These are phyloP conservation scores for Limnephilus rhombicus DNA, from an alignment of 2,888 invertebrate species.

Conservation along the genomic window DNA sequence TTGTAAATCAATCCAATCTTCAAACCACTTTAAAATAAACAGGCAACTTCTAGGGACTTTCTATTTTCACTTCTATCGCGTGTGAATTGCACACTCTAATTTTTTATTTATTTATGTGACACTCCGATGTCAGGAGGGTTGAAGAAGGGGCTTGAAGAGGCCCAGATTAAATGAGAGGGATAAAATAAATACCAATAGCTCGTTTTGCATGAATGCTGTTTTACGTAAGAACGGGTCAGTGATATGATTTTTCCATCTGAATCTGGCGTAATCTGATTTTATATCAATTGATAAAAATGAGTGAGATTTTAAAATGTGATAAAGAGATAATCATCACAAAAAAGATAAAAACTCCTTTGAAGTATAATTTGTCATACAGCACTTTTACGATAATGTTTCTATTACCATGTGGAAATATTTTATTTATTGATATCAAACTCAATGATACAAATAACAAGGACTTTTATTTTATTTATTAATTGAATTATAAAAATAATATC, in stretches of 20 bases:
- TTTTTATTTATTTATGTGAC: no score
- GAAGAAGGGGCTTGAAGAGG: neutral
- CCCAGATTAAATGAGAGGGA: neutral
- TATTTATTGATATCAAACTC: neutral
- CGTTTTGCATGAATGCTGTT: no score
- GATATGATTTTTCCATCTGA: neutral
- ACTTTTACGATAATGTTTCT: neutral
- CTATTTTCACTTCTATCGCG: no score
- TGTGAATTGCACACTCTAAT: no score
- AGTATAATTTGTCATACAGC: neutral
- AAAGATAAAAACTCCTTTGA: neutral
- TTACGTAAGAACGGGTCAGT: no score
- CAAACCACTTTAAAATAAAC: no score
- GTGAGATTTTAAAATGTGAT: neutral
- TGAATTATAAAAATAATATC: constrained; percentile 33
- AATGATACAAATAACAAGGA: neutral
- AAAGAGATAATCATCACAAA: neutral
- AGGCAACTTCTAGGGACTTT: no score
- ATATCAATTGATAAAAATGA: neutral
- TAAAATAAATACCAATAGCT: no score
- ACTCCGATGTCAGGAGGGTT: no score
- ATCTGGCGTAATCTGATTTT: neutral
- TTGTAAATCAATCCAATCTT: no score
- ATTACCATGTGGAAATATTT: neutral
- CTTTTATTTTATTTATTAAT: constrained; percentile 2